Conservation (phyloP, 2,888 invertebrate genomes). For the Netelia inedita region DNA sequence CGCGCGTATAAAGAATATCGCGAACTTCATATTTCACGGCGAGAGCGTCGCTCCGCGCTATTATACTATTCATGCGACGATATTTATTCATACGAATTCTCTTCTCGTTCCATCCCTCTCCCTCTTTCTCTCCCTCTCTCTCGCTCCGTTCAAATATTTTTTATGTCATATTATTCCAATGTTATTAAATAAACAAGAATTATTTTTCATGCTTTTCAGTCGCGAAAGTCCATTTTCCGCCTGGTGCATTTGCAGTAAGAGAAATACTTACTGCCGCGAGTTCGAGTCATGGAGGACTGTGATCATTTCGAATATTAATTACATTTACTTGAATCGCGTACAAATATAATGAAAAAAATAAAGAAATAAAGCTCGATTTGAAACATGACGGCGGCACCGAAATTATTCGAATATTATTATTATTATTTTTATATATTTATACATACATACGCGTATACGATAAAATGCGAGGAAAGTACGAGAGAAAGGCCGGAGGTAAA, state of each 20-base stretch:
- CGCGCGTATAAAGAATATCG: conserved; percentile 46
- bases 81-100: conserved; percentile 63
- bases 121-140: neutral
- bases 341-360: neutral
- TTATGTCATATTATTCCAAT: conserved; percentile 48
- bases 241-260: neutral
- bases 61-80: conserved; percentile 54
- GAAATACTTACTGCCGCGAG: neutral
- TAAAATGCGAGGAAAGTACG: neutral
- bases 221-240: neutral
- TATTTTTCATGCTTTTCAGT: neutral
- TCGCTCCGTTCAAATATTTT: neutral
- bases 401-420: no score
- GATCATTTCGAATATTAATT: neutral
- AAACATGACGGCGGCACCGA: no score
- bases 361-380: neutral
- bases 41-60: conserved; percentile 33
- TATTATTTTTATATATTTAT: neutral
- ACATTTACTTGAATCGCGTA: neutral
- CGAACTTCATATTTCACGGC: conserved; percentile 57
- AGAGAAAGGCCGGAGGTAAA: conserved; percentile 30
- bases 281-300: neutral
- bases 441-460: neutral
- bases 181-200: conserved; percentile 53
- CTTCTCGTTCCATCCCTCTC: conserved; percentile 20